Evolutionary conservation across 1,140 invertebrate genomes (phyloP), one percentile per base, ranked within the genome.

Genomic region (Plectrocnemia conspersa): DNA sequence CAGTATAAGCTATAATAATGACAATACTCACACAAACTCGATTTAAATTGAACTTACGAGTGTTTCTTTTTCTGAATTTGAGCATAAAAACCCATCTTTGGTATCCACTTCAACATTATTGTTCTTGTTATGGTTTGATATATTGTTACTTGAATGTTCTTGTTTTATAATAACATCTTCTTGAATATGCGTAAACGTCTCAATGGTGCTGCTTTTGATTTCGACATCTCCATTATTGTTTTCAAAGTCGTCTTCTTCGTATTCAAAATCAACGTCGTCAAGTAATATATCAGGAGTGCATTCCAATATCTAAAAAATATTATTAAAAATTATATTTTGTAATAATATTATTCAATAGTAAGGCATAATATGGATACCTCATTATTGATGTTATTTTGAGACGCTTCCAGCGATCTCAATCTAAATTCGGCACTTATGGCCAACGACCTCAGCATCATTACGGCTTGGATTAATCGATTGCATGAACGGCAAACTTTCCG

Each of bases 361-460:
- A n/a, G n/a, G n/a, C n/a, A n/a, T n/a, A n/a, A n/a, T n/a, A n/a
- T 36, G 11, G 9, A 40, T 40, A 40, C 36, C 36, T 40, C 36
- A 19, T 40, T 40, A 18, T 15, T 40, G 16, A n/a, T 40, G 15
- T 15, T 19, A 40, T 6, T 40, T 11, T 40, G 36, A 6, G 15
- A 3, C 18, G 5, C 22, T 40, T 40, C 22, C 3, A 40, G 10
- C 2, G 36, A 19, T 18, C 36, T 15, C 11, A 40, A 40, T 15
- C 11, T 40, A 18, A 40, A 18, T 15, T 40, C 36, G 13, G 36
- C 36, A 18, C 3, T 40, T 9, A 9, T 19, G 11, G 36, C 36
- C 11, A 40, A 40, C 13, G 36, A 40, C 2, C 36, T 15, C 18
- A 40, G 11, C 18, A 19, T 40, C 36, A 40, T 40, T 3, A 19